These are phyloP conservation scores for Molorchus minor DNA, from an alignment of 2,888 invertebrate species.

Conservation along the genomic window DNA sequence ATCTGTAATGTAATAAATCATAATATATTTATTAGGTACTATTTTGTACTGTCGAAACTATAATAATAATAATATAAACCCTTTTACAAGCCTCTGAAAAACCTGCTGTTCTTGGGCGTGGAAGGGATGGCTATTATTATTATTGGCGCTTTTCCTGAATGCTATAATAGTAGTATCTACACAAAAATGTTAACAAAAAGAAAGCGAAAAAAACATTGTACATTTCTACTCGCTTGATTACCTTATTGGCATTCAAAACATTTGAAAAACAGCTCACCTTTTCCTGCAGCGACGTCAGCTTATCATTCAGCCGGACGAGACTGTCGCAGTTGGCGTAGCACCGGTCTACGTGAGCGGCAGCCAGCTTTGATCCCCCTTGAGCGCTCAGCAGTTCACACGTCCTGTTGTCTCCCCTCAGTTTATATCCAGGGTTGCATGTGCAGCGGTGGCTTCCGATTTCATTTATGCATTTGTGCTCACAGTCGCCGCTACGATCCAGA, in stretches of 20 bases:
- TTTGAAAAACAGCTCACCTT: slow-evolving; percentile 51
- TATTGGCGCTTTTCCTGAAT: neutral
- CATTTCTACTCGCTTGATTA: no score
- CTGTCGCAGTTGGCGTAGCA: slow-evolving; percentile 73
- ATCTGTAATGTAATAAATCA: no score
- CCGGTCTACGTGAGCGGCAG: slow-evolving; percentile 56
- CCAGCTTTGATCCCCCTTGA: slow-evolving; percentile 16
- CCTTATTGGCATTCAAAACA: no score
- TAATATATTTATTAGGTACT: no score
- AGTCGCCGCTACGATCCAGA: slow-evolving; percentile 68
- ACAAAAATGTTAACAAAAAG: neutral
- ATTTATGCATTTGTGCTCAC: slow-evolving; percentile 72
- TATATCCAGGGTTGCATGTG: slow-evolving; percentile 67
- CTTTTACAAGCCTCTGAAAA: no score
- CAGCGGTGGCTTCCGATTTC: slow-evolving; percentile 70
- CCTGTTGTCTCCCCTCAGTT: slow-evolving; percentile 67
- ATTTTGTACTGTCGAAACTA: no score
- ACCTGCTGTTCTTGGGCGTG: no score
- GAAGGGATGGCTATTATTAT: no score
- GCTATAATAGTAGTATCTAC: neutral
- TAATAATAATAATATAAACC: no score
- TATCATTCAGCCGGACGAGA: slow-evolving; percentile 68
- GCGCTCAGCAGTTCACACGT: slow-evolving; percentile 63
- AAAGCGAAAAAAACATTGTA: neutral
- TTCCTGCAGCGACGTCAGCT: slow-evolving; percentile 66